Evolutionary conservation across 2,888 invertebrate species (phyloP).

Genomic region (Drosophila tanythrix): DNA sequence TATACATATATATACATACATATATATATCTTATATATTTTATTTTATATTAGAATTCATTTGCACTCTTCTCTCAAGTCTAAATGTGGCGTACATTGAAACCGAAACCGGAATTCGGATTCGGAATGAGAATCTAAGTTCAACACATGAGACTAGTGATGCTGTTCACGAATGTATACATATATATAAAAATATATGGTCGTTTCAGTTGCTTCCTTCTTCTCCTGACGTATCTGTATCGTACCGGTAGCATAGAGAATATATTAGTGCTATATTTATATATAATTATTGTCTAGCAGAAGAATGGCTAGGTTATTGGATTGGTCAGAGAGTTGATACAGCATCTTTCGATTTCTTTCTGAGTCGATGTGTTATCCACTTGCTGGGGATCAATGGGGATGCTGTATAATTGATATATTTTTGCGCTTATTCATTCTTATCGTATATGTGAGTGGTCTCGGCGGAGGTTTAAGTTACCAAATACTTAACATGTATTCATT

Average conservation of each 20-base stretch:
- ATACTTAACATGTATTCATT: too few species aligned
- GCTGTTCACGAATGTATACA: background rate
- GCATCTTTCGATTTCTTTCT: background rate
- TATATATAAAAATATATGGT: background rate
- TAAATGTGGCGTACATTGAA: background rate
- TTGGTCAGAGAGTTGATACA: too few species aligned
- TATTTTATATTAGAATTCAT: background rate
- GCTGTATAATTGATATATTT: background rate
- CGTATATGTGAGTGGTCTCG: background rate
- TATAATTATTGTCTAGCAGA: too few species aligned
- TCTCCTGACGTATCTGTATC: too few species aligned
- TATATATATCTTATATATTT: background rate
- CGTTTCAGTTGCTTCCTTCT: too few species aligned
- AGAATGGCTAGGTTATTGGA: background rate
- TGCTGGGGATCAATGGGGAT: background rate
- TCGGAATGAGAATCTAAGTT: background rate
- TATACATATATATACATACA: background rate
- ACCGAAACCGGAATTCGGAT: background rate
- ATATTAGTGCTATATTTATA: too few species aligned
- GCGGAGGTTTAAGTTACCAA: background rate
- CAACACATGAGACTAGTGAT: too few species aligned
- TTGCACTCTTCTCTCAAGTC: background rate
- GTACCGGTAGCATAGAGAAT: too few species aligned
- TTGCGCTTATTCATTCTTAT: background rate
- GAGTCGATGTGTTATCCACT: background rate